Percentiles rank a stretch among this genome's conserved stretches.
These are phyloP conservation scores for Phortica magna DNA, from an alignment of 2,888 invertebrate genomes.

Conservation along the genomic window DNA sequence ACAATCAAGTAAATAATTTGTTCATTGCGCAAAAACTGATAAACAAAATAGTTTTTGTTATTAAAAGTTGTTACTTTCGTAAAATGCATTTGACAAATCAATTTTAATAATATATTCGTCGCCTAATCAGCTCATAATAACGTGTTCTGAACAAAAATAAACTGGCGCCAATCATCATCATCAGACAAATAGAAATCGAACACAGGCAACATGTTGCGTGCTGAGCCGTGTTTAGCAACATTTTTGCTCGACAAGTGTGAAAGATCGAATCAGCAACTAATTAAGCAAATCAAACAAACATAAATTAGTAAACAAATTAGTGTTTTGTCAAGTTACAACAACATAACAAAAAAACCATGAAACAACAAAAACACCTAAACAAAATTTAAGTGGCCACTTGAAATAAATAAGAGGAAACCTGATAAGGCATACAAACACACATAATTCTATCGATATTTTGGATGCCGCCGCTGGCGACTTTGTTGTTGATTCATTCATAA, in stretches of 20 bases:
- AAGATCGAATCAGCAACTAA: neutral
- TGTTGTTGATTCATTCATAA: neutral
- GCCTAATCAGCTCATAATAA: too few species aligned
- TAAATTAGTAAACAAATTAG: neutral
- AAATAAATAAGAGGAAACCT: neutral
- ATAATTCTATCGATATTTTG: neutral
- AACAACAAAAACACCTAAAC: neutral
- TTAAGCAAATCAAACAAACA: conserved; percentile 4
- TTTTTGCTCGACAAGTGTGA: neutral
- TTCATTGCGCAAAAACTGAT: too few species aligned
- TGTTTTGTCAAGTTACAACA: neutral
- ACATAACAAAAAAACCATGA: neutral
- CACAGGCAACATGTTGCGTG: neutral
- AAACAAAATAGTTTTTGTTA: too few species aligned
- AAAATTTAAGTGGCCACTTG: conserved; percentile 3
- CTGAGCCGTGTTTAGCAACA: neutral
- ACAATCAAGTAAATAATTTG: too few species aligned
- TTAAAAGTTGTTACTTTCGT: too few species aligned
- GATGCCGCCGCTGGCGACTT: neutral
- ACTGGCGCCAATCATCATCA: too few species aligned
- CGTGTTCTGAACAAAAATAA: too few species aligned
- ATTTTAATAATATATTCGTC: too few species aligned
- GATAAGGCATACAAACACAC: neutral
- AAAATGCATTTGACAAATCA: too few species aligned
- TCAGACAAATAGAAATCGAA: neutral